Evolutionary conservation across 2,888 invertebrate genomes (phyloP), one percentile per base, ranked within the genome.

Genomic region (Danaus chrysippus): DNA sequence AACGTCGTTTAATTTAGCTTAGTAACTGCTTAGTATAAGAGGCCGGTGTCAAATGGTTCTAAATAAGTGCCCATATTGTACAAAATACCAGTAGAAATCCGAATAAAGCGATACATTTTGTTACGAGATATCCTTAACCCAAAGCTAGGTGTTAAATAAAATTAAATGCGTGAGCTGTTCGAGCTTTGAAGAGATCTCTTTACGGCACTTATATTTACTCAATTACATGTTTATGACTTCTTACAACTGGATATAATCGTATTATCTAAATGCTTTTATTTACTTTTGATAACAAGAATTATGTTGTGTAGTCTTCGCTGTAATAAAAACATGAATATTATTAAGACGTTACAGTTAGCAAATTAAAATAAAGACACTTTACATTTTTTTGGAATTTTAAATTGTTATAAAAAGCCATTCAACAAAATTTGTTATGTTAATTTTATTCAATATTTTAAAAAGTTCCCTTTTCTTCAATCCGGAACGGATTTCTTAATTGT

Each of bases 371-470:
- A 34, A 34, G 8, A 34, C 23, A 34, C 23, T 34, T 5, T 34
- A 34, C 23, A 5, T 34, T 34, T 34, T 34, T 34, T 3, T 34
- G 23, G 3, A 17, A 17, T 17, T 11, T 19, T 42, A 42, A 60
- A 60, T 10, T 42, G 1, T 56, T 49, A 52, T 49, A 13, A n/a
- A 6, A 11, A 46, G 19, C 41, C 41, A 3, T 10, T 8, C 43
- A 34, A 42, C 10, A 8, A 46, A 6, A 54, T 59, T 61, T 56
- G 11, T 56, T 52, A 56, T 57, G 64, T 42, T 54, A 54, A 61
- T 64, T 64, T 64, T 42, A 58, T 58, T 9, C 42, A 56, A 42
- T 44, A 46, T 57, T 59, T 62, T 61, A 54, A 43, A 62, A 62
- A 54, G 46, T 46, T 62, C 23, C 42, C 43, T 42, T 56, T 56